Base-by-base conservation (phyloP, 2,888 invertebrate species). In the Campopleginae sp. region DNA sequence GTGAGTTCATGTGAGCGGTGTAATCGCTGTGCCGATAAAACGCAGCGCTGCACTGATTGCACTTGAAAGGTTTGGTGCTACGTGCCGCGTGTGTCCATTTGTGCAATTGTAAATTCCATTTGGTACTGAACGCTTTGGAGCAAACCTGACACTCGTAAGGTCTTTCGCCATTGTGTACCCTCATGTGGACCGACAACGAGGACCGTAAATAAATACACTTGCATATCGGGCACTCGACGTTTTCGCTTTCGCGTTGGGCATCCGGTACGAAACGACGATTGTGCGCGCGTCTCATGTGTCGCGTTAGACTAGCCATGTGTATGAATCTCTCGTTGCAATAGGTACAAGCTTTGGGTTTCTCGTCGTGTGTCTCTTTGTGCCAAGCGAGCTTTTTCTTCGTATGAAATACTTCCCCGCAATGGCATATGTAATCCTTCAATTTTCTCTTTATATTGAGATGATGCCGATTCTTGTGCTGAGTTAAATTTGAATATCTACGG, bases 81-180 rank as follows among this genome's bases (percentile, higher is more conserved):
- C 98, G 96, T 75, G 96, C 96, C 80, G 97, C 96, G 94, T 98
- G 98, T 74, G 97, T 97, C 98, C 98, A 98, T 88, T 97, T 96
- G 94, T 98, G 98, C 88, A 97, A 95, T 92, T 98, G 97, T 75
- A 98, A 95, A 94, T 98, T 98, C 97, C 98, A 98, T 93, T 97
- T 97, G 88, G 98, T 98, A 88, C 97, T 97, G 94, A 98, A 98
- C 44, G 96, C 95, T 92, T 98, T 98, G 91, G 96, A 97, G 94
- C 98, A 98, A 78, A 98, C 96, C 77, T 96, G 95, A 94, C 98
- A 98, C 84, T 96, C 95, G 94, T 95, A 97, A n/a, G 97, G 97
- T 79, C 96, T 95, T 92, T 96, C 95, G 86, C 97, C 96, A 91
- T 94, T 93, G 94, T 98, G 98, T 72, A 97, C 97, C 31, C 96